Conservation (phyloP, 2,113 vertebrate species). For the Thunnus thynnus region DNA sequence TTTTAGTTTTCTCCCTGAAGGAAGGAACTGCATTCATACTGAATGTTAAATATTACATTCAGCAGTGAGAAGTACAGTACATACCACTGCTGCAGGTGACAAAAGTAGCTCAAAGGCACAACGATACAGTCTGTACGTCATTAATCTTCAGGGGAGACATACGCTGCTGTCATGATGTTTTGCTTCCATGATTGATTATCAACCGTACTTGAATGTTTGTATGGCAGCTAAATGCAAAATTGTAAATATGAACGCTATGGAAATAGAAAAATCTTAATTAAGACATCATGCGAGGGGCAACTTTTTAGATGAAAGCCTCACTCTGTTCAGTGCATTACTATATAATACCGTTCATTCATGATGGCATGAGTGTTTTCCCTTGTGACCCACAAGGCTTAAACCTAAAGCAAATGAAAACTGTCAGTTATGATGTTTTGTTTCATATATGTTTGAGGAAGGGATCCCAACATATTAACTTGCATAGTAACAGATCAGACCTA, state of each 20-base stretch:
- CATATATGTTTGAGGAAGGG: no score
- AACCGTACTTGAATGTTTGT: no score
- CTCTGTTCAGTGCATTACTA: no score
- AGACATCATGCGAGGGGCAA: no score
- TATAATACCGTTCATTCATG: background rate
- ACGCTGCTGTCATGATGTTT: background rate
- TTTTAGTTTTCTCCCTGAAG: background rate
- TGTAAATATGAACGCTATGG: no score
- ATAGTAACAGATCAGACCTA: background rate
- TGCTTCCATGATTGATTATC: background rate
- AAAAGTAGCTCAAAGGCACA: constrained; percentile 15
- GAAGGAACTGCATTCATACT: background rate
- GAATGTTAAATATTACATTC: constrained; percentile 1
- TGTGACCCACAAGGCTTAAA: background rate
- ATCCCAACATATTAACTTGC: background rate
- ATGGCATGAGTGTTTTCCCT: background rate
- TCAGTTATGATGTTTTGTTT: no score
- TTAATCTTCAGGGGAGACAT: background rate
- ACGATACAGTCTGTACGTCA: background rate
- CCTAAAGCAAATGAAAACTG: background rate
- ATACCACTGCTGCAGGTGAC: background rate
- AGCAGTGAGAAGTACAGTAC: background rate
- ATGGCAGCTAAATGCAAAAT: no score
- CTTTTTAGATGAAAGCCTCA: no score
- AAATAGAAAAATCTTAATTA: no score